These are phyloP conservation scores for Holothuria glaberrima DNA, from an alignment of 35 echinoderm and acorn worm species.

Conservation along the genomic window DNA sequence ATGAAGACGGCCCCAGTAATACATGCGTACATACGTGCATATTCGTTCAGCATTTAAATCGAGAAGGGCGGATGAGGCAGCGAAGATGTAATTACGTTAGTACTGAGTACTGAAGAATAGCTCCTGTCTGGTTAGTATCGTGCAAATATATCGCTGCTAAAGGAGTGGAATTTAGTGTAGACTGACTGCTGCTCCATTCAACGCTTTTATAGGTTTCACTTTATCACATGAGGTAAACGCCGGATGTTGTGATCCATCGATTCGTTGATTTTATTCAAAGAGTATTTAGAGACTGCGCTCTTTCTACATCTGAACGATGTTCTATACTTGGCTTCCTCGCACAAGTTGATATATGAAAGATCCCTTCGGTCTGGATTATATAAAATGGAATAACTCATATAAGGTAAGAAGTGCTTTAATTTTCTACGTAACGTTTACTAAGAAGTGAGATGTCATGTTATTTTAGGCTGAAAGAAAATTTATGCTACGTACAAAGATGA, in stretches of 20 bases:
- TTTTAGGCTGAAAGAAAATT: no score
- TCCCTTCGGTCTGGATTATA: no score
- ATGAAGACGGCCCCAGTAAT: neutral
- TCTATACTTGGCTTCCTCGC: no score
- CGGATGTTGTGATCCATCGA: neutral
- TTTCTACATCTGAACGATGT: no score
- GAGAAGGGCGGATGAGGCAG: constrained; percentile 7
- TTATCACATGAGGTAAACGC: neutral
- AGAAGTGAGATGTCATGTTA: no score
- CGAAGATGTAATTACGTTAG: neutral
- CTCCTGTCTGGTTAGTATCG: neutral
- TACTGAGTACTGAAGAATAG: neutral
- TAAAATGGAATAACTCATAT: no score
- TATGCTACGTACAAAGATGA: no score
- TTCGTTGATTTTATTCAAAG: no score
- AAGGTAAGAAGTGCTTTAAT: no score
- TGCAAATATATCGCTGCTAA: neutral
- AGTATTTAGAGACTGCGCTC: no score
- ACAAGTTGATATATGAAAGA: no score
- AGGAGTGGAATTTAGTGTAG: neutral
- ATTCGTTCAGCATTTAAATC: constrained; percentile 15
- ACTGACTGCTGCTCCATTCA: neutral
- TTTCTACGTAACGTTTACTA: no score
- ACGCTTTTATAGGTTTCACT: neutral
- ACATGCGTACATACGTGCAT: constrained; percentile 21